phyloP scores from a whole-genome alignment of 1,140 invertebrate species.

The Dendrolimus punctatus region DNA sequence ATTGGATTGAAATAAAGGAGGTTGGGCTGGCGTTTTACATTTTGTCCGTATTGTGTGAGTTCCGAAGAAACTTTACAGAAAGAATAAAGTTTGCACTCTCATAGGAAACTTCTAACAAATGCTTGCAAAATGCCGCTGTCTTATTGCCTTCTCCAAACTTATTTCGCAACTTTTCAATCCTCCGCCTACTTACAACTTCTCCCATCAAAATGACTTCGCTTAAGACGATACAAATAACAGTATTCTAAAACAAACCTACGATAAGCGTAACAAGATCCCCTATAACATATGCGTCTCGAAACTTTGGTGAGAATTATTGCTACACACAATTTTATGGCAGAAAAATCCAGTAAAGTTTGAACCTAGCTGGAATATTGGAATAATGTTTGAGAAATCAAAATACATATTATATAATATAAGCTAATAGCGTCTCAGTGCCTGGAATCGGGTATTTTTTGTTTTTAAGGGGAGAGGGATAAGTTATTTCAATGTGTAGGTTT shows the following conservation, averaged over 20 bases:
- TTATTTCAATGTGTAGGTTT: no score
- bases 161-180: conserved; percentile 44
- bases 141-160: conserved; percentile 31
- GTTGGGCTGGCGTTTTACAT: no score
- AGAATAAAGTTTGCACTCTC: conserved; percentile 18
- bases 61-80: conserved; percentile 8
- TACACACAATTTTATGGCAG: conserved; percentile 5
- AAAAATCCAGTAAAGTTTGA: neutral
- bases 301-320: conserved; percentile 13
- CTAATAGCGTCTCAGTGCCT: no score
- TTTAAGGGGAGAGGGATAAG: no score
- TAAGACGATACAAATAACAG: conserved; percentile 41
- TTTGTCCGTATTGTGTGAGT: neutral
- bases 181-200: conserved; percentile 42
- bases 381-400: no score
- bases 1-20: no score
- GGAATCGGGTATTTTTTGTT: no score
- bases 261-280: conserved; percentile 12
- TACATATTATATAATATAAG: no score
- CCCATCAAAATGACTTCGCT: conserved; percentile 36
- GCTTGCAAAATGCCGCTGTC: conserved; percentile 28
- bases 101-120: conserved; percentile 33
- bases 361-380: no score
- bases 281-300: conserved; percentile 9
- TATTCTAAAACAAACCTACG: conserved; percentile 21